Percentiles rank a stretch among this genome's conserved stretches.
Evolutionary conservation across 2,888 invertebrate genomes (phyloP).

Genomic region (Dysmachus trigonus): DNA sequence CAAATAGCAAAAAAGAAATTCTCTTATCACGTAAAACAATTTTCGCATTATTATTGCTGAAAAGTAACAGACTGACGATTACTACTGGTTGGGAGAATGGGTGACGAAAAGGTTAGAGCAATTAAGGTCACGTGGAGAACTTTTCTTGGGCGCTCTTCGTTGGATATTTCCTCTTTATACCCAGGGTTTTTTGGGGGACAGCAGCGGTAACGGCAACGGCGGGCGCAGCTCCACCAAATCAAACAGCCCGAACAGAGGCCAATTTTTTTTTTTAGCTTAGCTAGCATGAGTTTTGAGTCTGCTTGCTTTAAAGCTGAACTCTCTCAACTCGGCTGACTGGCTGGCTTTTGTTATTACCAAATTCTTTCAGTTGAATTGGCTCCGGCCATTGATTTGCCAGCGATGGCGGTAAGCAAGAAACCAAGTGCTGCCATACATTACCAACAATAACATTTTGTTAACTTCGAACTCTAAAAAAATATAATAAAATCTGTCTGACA

Average conservation of each 20-base stretch:
- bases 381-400: not conserved
- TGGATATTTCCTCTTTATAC: not conserved
- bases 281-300: not conserved
- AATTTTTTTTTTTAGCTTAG: not conserved
- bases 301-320: not conserved
- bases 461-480: not conserved
- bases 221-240: not conserved
- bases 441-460: not conserved
- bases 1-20: not conserved
- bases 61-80: not conserved
- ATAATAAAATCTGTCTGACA: not conserved
- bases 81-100: not conserved
- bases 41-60: not conserved
- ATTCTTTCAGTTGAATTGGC: not conserved
- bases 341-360: not conserved
- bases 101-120: not conserved
- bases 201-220: not conserved
- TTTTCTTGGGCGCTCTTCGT: not conserved
- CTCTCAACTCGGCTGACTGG: too few species aligned
- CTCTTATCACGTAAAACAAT: not conserved
- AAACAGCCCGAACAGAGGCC: not conserved
- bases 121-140: conserved; percentile 24
- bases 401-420: not conserved
- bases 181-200: not conserved
- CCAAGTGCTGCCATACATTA: not conserved